Evolutionary conservation across 2,113 vertebrate species (phyloP).

Genomic region (Pseudonaja textilis): DNA sequence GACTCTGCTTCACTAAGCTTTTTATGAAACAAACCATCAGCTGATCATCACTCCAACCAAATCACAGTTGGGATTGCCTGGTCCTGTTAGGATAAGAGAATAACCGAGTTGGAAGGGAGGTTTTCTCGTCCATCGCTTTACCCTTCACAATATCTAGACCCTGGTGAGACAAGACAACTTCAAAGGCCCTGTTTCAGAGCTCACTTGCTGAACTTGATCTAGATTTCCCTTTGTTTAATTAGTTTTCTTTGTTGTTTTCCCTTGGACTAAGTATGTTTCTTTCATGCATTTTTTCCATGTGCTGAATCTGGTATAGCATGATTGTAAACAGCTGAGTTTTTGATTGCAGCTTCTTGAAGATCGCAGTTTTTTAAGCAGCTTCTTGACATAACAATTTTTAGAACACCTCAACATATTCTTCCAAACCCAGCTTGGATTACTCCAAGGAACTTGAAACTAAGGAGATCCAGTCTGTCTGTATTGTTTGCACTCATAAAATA

Average conservation of each 20-base stretch:
- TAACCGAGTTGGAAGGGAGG: too few relatives aligned
- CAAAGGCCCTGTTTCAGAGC: background rate
- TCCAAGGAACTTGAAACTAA: background rate
- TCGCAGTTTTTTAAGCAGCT: background rate
- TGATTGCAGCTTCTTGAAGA: background rate
- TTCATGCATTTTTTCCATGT: background rate
- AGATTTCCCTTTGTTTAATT: background rate
- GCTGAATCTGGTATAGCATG: background rate
- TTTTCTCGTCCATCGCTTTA: too few relatives aligned
- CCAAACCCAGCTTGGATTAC: background rate
- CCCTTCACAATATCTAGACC: background rate
- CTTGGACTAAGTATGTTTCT: background rate
- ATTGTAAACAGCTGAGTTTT: background rate
- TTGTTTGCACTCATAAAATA: background rate
- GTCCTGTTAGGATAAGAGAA: background rate
- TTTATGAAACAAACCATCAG: background rate
- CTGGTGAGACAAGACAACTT: background rate
- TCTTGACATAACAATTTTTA: background rate
- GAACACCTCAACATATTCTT: background rate
- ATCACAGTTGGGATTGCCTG: background rate
- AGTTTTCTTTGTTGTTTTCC: background rate
- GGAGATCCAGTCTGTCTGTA: background rate
- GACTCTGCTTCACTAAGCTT: background rate
- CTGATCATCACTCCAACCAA: background rate
- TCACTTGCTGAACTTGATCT: background rate